Evolutionary conservation across 1,140 invertebrate genomes (phyloP), one percentile per base, ranked within the genome.

Genomic region (Brachionus paranguensis): DNA sequence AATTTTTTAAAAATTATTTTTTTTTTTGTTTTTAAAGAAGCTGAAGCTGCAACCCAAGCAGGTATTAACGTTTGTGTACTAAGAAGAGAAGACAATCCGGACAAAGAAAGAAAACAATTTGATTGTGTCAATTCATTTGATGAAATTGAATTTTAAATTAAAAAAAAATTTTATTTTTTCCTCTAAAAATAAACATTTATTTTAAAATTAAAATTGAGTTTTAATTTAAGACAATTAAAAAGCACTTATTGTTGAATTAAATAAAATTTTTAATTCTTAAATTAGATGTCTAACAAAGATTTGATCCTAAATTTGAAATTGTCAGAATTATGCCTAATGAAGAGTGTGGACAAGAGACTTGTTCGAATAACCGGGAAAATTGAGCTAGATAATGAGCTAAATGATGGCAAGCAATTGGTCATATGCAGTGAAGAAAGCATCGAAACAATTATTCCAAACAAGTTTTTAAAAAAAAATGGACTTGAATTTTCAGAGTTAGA

Each of bases 121-220:
- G 47, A 29, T 5, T 76, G 3, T 33, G 72, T 76, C 47, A 50
- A 12, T 50, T 20, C 43, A 27, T 76, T 76, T 50, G 72, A 76
- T 50, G 7, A 76, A 53, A 76, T 76, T 50, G 45, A 76, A 76
- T 76, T 76, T 53, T 76, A 20, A 74, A n/a, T 68, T 11, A 68
- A 11, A 65, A 27, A 27, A 24, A 64, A 64, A 64, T 24, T n/a
- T 20, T 20, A 64, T 24, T 7, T 64, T 17, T 5, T 20, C 6
- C 8, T 64, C 11, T 6, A 68, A 68, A 68, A 68, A 68, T 20
- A 33, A 24, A 24, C 24, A 24, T 24, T 24, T 24, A 24, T 24
- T 33, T 33, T 33, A 33, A 68, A 68, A 27, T 37, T 37, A 37
- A 37, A 37, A 7, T 7, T 37, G 4, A 7, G 3, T 37, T 70